A percentile compares a stretch with the other conserved stretches of the same genome.
phyloP scores from a whole-genome alignment of 2,113 vertebrate species.

The Helogale parvula region DNA sequence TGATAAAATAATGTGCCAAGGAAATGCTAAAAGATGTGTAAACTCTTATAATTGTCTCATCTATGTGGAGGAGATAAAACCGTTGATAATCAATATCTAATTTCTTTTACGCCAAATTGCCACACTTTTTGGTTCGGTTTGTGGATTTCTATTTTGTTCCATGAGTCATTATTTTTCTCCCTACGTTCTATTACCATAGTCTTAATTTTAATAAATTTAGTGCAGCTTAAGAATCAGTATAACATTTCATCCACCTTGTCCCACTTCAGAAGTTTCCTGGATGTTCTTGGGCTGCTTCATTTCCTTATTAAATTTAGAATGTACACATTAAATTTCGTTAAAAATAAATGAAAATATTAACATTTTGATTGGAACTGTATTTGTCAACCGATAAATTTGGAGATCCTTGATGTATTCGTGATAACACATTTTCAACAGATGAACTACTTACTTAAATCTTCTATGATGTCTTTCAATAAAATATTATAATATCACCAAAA shows the following conservation, averaged over 20 bases:
- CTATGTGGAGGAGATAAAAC: background rate
- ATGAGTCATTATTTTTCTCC: background rate
- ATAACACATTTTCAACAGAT: background rate
- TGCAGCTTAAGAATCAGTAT: background rate
- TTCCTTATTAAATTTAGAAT: background rate
- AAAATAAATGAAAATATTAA: background rate
- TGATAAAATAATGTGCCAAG: background rate
- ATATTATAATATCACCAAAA: background rate
- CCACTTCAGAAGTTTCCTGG: background rate
- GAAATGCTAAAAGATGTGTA: background rate
- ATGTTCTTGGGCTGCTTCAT: rapidly evolving
- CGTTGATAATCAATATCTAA: background rate
- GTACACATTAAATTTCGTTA: background rate
- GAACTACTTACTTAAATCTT: background rate
- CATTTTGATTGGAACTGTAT: background rate
- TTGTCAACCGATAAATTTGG: background rate
- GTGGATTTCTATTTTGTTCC: background rate
- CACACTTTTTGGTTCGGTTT: background rate
- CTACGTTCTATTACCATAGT: background rate
- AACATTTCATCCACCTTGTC: background rate
- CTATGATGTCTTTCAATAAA: background rate
- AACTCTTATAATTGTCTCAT: background rate
- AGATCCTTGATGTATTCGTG: background rate
- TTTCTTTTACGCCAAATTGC: background rate
- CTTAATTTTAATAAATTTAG: background rate